Percentiles rank a stretch among this genome's conserved stretches.
Conservation (phyloP, 2,888 invertebrate species). For the Chrysolina americana region DNA sequence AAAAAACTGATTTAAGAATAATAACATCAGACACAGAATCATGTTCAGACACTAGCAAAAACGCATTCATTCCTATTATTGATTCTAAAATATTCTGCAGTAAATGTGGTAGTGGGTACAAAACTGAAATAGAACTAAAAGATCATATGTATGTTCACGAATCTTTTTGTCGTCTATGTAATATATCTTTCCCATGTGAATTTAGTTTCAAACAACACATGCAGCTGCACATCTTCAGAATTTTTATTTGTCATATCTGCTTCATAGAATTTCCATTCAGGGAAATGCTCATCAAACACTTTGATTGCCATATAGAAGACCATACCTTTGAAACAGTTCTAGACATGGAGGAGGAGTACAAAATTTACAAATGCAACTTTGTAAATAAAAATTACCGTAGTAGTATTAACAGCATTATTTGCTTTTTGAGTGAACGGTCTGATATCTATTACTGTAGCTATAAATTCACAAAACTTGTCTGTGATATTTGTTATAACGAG, state of each 20-base stretch:
- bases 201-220: conserved; percentile 56
- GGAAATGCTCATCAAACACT: conserved; percentile 54
- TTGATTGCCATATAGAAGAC: conserved; percentile 58
- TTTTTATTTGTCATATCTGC: conserved; percentile 60
- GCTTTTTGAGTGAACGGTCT: conserved; percentile 53
- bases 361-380: conserved; percentile 49
- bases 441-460: conserved; percentile 49
- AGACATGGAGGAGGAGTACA: conserved; percentile 60
- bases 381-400: conserved; percentile 44
- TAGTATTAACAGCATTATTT: conserved; percentile 56
- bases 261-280: conserved; percentile 56
- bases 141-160: conserved; percentile 58
- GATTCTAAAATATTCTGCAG: conserved; percentile 56
- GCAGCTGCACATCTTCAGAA: conserved; percentile 54
- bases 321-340: conserved; percentile 57
- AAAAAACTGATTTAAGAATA: conserved; percentile 47
- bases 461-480: conserved; percentile 54
- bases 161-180: conserved; percentile 57
- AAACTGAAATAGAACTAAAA: conserved; percentile 51
- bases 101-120: conserved; percentile 59
- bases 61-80: conserved; percentile 42
- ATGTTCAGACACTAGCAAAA: conserved; percentile 55
- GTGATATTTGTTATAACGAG: conserved; percentile 58
- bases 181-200: conserved; percentile 52
- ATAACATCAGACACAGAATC: conserved; percentile 59